Evolutionary conservation across 2,113 vertebrate genomes (phyloP), one percentile per base, ranked within the genome.

Genomic region (Prietella phreatophila): DNA sequence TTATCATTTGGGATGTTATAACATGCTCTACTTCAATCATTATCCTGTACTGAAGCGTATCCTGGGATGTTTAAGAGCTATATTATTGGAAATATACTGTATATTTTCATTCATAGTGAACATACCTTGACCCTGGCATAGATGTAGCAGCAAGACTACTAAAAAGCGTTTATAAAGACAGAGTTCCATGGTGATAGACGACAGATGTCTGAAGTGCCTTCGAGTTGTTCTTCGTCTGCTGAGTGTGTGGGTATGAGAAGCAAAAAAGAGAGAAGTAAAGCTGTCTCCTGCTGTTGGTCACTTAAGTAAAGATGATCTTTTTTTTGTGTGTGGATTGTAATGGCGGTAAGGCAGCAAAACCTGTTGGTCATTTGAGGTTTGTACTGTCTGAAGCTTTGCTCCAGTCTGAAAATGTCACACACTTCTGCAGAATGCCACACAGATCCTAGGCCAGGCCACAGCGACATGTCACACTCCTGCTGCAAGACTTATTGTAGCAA

Each of bases 381-480:
- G 36, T 14, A 50, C 80, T 15, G 36, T 14, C 33, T 87, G 85
- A 67, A 65, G 63, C 83, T 83, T 88, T 67, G n/a, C 76, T 36
- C 13, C 80, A 36, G 58, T 22, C 36, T 88, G 81, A 89, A 90
- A 94, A 93, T 90, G 90, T 94, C 42, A 61, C 93, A 92, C 80
- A 63, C 75, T 30, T 33, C 15, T 89, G 94, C 87, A 67, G 93
- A 94, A 94, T 94, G 91, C 85, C 91, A 89, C 56, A 63, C 87
- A 85, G 92, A 91, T 83, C 92, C 89, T 90, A 91, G 78, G 90
- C 91, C 87, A 90, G 91, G 89, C 85, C 85, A 69, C 75, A 89
- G 88, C 25, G 92, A 93, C 91, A 94, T 95, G 93, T 95, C 93
- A 90, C 95, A 95, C 92, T 85, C 61, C 88, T 89, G 91, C 87